Evolutionary conservation across 1,140 invertebrate genomes (phyloP), one percentile per base, ranked within the genome.

Genomic region (Platyscapa corneri): DNA sequence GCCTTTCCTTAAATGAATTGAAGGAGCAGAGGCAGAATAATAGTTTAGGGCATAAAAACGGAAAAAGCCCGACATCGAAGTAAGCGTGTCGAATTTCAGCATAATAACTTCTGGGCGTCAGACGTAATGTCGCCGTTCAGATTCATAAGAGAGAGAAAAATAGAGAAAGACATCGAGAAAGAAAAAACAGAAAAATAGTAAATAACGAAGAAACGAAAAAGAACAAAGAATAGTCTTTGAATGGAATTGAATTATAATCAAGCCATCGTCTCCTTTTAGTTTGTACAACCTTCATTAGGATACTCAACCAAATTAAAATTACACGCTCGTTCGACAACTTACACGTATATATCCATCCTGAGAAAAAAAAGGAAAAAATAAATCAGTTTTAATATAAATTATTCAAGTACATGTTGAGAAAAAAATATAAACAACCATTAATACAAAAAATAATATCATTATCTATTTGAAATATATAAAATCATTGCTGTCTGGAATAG

Each of bases 81-180:
- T 18, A n/a, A 46, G 39, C 42, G 27, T 49, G 74, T 75, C 42
- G 49, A 87, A 89, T 89, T 87, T 88, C 34, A 85, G 86, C 82
- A 89, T 88, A 87, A 76, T 84, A 39, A 87, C 83, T 76, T 70
- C 79, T 87, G 67, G 39, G 67, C 34, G 67, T 10, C 34, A 6
- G 16, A 87, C 78, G 80, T 83, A 87, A 85, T 82, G 86, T 87
- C 84, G 86, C 78, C 34, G 14, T 64, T 7, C 20, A 39, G 34
- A 10, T 20, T 39, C 67, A 16, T 12, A 2, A 39, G 34, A 72
- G 32, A 72, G 37, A 72, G 39, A 10, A 5, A 72, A 32, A 23
- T 12, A 32, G 64, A 8, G 64, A 64, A 30, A n/a, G 60, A 64
- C 3, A 64, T 5, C n/a, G 60, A 64, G 16, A 64, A 27, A 64